Base-by-base conservation (phyloP, 2,888 invertebrate species). In the Ophraella communa region DNA sequence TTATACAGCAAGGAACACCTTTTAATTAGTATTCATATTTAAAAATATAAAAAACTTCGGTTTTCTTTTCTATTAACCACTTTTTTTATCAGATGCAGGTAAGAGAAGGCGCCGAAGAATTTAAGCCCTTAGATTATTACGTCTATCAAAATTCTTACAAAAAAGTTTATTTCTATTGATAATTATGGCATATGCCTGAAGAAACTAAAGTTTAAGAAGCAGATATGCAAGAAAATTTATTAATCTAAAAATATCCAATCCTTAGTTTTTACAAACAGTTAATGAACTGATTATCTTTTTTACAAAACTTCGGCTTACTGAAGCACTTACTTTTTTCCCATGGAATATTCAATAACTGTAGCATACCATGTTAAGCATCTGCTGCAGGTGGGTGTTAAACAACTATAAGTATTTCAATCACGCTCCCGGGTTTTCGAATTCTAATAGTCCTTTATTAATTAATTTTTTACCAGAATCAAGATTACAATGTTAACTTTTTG, bases 381-480 rank as follows among this genome's bases (percentile, higher is more conserved):
- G 68, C 68, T 53, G 68, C 68, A 68, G 68, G 68, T 68, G 66
- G 49, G 53, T 57, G 27, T 57, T 27, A 52, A 57, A 62, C 55
- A 62, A 62, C 21, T 42, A 20, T n/a, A n/a, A n/a, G n/a, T n/a
- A n/a, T 44, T 42, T 23, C n/a, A 64, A 55, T 64, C 59, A 60
- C 35, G 64, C 64, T 60, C 24, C 51, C 49, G 60, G 45, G 51
- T 51, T 51, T n/a, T 21, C 4, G 42, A 54, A 54, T 54, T 45
- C 35, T 47, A n/a, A 53, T 27, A 55, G 30, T 51, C 27, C 56
- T 21, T 49, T 55, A 49, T 55, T 62, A 54, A 60, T 64, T 64
- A 60, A 42, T 60, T 64, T 60, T 64, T 60, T 55, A 39, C 27
- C 17, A 27, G 14, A 27, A 27, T 17, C 8, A 1, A 51, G n/a